Evolutionary conservation across 2,888 invertebrate genomes (phyloP).

Genomic region (Scaptodrosophila latifasciaeformis): DNA sequence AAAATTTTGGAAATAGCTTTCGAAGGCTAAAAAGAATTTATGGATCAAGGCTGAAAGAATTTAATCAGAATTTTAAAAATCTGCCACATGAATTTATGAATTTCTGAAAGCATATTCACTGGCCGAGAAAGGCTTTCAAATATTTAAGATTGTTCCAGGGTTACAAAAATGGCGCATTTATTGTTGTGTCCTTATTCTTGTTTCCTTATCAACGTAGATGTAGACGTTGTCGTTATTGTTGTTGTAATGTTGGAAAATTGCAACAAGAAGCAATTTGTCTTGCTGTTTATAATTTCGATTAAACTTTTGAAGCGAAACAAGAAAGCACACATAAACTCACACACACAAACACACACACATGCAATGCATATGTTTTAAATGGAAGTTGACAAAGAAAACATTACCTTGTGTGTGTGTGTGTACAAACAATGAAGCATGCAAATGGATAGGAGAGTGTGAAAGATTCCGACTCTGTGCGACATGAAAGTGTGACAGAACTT

Average conservation of each 20-base stretch:
- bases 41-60: too few species aligned
- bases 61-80: too few species aligned
- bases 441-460: neutral
- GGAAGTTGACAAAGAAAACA: constrained; percentile 17
- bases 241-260: constrained; percentile 36
- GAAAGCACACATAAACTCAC: constrained; percentile 24
- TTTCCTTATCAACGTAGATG: too few species aligned
- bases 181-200: too few species aligned
- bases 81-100: too few species aligned
- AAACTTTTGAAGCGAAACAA: constrained; percentile 58
- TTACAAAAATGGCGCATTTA: too few species aligned
- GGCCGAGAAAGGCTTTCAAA: too few species aligned
- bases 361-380: constrained; percentile 40
- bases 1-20: too few species aligned
- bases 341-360: constrained; percentile 3
- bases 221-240: too few species aligned
- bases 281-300: constrained; percentile 70
- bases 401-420: constrained; percentile 12
- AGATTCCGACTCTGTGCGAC: constrained; percentile 12
- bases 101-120: too few species aligned
- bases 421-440: constrained; percentile 30
- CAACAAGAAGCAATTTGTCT: constrained; percentile 69
- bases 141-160: too few species aligned
- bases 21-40: too few species aligned
- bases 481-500: constrained; percentile 37